Base-by-base conservation (phyloP, 2,113 vertebrate genomes). In the Chunga burmeisteri region DNA sequence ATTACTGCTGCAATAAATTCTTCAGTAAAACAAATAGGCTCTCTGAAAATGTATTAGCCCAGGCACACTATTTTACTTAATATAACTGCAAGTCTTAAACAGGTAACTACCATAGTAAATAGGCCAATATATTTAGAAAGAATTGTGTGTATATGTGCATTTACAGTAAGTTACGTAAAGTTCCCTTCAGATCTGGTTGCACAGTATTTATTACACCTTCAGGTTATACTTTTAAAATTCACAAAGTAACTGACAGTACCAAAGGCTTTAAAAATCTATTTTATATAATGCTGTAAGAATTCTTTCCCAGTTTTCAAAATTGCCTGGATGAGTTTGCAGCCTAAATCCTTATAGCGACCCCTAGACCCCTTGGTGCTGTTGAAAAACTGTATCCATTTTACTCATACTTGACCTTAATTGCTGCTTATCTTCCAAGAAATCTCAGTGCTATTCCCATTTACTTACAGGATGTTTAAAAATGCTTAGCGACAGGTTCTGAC, bases 1-100 rank as follows among this genome's bases (percentile, higher is more conserved):
- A 99, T 99, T 99, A 98, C 99, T 97, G 88, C 98, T 68, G 98
- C 98, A 98, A 98, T 99, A 99, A 99, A 99, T 99, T 98, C 98
- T 98, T 98, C 98, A 97, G 95, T 97, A 97, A 98, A 98, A 98
- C 98, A 98, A 98, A 98, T 98, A 98, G 98, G 97, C 94, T 84
- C 38, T 63, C 90, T 74, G 95, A 97, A 98, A 98, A 99, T 98
- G 98, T 99, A 99, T 99, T 98, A 98, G 98, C 96, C 97, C 94
- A 88, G 94, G 95, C 97, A 98, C 97, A 97, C 96, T 93, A 98
- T 98, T 99, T 99, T 99, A 99, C 98, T 99, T 98, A 98, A 98
- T 98, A 96, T 98, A 99, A 99, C 98, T 87, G 98, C 98, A 96
- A 96, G 93, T 98, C 98, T 98, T 99, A 98, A 98, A 98, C 95